Evolutionary conservation across 1,140 invertebrate genomes (phyloP), one percentile per base, ranked within the genome.

Genomic region (Anoplophora glabripennis): DNA sequence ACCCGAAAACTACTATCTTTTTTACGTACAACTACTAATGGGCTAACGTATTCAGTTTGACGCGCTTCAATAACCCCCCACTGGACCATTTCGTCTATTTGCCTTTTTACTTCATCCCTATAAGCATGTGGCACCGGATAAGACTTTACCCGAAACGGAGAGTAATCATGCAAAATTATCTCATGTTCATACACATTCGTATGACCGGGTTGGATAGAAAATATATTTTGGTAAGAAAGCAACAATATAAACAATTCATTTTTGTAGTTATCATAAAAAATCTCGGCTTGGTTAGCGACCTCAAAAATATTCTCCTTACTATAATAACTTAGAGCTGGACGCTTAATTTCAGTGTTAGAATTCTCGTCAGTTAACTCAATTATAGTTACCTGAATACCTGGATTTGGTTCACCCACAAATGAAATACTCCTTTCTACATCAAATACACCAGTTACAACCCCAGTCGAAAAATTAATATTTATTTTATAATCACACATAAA

Each of bases 111-210:
- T 12, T 61, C 66, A 1, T 45, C 41, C 10, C 63, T 47, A 62
- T 67, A 70, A 0, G 66, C 63, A 56, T 63, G 64, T 10, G 69
- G 71, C n/a, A 72, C 18, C 14, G 69, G 69, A 59, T 72, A 72
- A 3, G 64, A 52, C 9, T 42, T 53, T 21, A 59, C 63, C 8
- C 67, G 38, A 18, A 69, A 36, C 8, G 68, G 63, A 15, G 44
- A 55, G 3, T 70, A 41, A 17, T 53, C 17, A 8, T 9, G 14
- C 51, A 73, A 56, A 21, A 51, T 65, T 17, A 72, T 70, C 53
- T 57, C 48, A 53, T 73, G 67, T 34, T 65, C 45, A 44, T 71
- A 73, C 15, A 53, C 58, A 45, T 61, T 63, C 0, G 53, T 45
- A 12, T 41, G 54, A 0, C 64, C 68, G 12, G 62, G 59, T 14